Percentiles rank a stretch among this genome's conserved stretches.
Evolutionary conservation across 2,888 invertebrate species (phyloP).

Genomic region (Ommatoiulus sabulosus): DNA sequence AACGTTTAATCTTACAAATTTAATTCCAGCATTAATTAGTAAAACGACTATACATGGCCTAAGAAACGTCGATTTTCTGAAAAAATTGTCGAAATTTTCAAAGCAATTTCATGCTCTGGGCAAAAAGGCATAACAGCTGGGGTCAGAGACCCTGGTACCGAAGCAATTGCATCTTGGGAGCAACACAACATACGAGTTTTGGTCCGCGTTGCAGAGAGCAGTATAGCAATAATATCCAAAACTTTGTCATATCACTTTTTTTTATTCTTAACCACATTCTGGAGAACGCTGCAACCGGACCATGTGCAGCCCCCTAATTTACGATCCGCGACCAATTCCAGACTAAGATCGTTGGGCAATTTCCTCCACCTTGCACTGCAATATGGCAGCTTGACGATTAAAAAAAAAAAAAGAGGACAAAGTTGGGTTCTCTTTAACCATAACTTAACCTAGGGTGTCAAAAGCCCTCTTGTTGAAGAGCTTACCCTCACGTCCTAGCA

Average conservation of each 20-base stretch:
- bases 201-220: background rate
- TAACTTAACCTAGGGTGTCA: slow-evolving; percentile 38
- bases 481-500: background rate
- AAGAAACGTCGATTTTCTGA: background rate
- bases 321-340: background rate
- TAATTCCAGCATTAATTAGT: background rate
- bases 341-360: slow-evolving; percentile 4
- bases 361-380: slow-evolving; percentile 6
- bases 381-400: background rate
- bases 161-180: background rate
- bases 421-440: background rate
- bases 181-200: background rate
- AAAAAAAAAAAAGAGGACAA: background rate
- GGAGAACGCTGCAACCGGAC: background rate
- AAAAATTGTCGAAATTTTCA: background rate
- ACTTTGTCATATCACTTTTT: background rate
- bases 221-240: background rate
- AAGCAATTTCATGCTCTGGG: too few relatives aligned
- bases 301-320: slow-evolving; percentile 15
- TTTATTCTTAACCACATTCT: background rate
- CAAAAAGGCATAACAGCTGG: background rate
- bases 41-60: background rate
- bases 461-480: slow-evolving; percentile 3
- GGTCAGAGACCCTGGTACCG: background rate
- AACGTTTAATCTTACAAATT: background rate